Evolutionary conservation across 2,888 invertebrate species (phyloP), one percentile per base, ranked within the genome.

Genomic region (Bhutanitis thaidina): DNA sequence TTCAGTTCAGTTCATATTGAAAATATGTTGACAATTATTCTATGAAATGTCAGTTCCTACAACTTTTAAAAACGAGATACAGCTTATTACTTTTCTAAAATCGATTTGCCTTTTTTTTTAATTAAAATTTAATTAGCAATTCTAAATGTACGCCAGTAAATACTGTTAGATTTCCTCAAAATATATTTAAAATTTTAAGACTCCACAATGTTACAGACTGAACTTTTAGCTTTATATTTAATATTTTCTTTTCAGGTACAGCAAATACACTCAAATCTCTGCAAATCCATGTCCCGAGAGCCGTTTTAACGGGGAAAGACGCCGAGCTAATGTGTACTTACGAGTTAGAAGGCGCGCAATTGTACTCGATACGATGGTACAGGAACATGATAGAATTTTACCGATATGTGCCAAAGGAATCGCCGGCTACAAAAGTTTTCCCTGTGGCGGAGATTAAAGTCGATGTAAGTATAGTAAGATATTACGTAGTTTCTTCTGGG

Each of bases 291-390:
- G 91, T 90, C 2, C 92, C 92, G 0, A 81, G 77, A 56, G 91
- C 91, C 1, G 90, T 91, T 7, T 68, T 90, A 7, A 86, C 87
- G 0, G 91, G 91, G 1, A 77, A 78, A 30, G 77, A 86, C 59
- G 90, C 91, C 7, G 88, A 89, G 54, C 80, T 92, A 49, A 77
- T 75, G 64, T 91, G 92, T 63, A 77, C 87, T 7, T 92, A 92
- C 68, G 91, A 92, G 63, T 69, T 92, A 58, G 92, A 92, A 67
- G 91, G 90, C 0, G 93, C 93, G 0, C 91, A 92, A 38, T 87
- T 95, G 5, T 95, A 95, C 82, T 93, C 94, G 32, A 93, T 95
- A 69, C 92, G 94, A 74, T 95, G 95, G 95, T 94, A 94, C 77
- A 86, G 93, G 53, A 93, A 93, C 53, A 92, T 92, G 74, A 91